phyloP scores from a whole-genome alignment of 2,797 vertebrate genomes.

The Gila robusta region DNA sequence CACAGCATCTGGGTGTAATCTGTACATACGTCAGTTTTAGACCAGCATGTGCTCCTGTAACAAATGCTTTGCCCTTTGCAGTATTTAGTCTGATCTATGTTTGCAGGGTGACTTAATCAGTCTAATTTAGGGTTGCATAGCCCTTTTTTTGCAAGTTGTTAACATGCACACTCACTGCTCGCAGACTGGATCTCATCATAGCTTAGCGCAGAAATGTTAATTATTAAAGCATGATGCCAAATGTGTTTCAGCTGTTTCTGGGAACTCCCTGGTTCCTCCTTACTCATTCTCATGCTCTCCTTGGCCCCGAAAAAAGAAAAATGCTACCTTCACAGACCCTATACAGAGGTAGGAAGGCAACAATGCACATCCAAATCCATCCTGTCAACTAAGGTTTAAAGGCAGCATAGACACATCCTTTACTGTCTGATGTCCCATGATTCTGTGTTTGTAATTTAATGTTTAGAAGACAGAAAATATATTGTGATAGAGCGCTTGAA shows the following conservation, averaged over 20 bases:
- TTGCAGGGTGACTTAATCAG: constrained; percentile 57
- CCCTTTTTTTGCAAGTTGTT: constrained; percentile 54
- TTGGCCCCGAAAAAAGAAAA: neutral
- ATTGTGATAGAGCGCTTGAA: neutral
- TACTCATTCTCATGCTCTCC: neutral
- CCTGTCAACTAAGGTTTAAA: neutral
- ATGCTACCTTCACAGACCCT: neutral
- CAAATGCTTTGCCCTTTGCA: constrained; percentile 60
- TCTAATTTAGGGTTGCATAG: constrained; percentile 58
- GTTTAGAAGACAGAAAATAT: neutral
- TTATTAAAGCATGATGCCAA: constrained; percentile 63
- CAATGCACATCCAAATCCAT: neutral
- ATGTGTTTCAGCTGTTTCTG: constrained; percentile 63
- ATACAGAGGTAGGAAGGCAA: neutral
- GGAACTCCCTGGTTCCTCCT: constrained; percentile 35
- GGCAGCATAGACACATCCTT: neutral
- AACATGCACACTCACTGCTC: constrained; percentile 50
- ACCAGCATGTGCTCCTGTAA: constrained; percentile 57
- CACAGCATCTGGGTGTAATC: constrained; percentile 60
- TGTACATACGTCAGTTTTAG: constrained; percentile 53
- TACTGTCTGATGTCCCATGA: neutral
- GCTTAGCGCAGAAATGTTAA: constrained; percentile 47
- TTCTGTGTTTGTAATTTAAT: neutral
- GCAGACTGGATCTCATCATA: constrained; percentile 44
- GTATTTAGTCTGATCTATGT: constrained; percentile 61